A percentile compares a stretch with the other conserved stretches of the same genome.
Evolutionary conservation across 2,797 vertebrate genomes (phyloP).

Genomic region (Mormyrus hasselquistii): DNA sequence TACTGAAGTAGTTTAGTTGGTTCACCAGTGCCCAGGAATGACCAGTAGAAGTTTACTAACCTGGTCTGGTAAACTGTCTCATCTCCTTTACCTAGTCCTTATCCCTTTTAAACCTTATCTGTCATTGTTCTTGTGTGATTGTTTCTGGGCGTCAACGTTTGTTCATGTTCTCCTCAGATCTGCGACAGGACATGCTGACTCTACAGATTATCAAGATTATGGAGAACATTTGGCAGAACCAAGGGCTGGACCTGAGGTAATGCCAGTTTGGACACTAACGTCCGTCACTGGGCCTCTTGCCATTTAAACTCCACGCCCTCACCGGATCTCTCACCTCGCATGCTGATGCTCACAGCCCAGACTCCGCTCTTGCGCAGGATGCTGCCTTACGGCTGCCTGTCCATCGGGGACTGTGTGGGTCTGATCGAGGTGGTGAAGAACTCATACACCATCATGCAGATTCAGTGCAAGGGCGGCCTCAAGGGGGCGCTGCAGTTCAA

Average conservation of each 20-base stretch:
- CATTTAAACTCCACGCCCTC: not conserved
- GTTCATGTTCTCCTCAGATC: constrained; percentile 41
- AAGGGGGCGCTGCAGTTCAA: constrained; percentile 79
- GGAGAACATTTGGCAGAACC: constrained; percentile 73
- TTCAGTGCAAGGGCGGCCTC: constrained; percentile 76
- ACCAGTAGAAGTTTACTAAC: not conserved
- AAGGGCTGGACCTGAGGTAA: constrained; percentile 65
- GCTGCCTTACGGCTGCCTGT: constrained; percentile 76
- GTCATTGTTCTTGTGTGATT: constrained; percentile 2
- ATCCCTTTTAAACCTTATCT: not conserved
- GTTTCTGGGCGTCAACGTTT: not conserved
- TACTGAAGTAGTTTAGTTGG: not conserved
- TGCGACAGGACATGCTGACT: constrained; percentile 67
- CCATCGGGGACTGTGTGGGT: constrained; percentile 74
- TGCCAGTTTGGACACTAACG: not conserved
- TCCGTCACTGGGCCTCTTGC: not conserved
- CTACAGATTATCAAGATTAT: constrained; percentile 69
- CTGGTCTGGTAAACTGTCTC: not conserved
- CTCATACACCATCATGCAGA: constrained; percentile 81
- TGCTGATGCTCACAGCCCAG: not conserved
- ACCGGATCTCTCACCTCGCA: not conserved
- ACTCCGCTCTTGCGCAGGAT: constrained; percentile 51
- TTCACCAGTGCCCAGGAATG: not conserved
- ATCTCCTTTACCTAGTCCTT: not conserved
- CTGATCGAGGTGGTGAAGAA: constrained; percentile 76